Evolutionary conservation across 1,140 invertebrate genomes (phyloP), one percentile per base, ranked within the genome.

Genomic region (Trachelipus rathkii): DNA sequence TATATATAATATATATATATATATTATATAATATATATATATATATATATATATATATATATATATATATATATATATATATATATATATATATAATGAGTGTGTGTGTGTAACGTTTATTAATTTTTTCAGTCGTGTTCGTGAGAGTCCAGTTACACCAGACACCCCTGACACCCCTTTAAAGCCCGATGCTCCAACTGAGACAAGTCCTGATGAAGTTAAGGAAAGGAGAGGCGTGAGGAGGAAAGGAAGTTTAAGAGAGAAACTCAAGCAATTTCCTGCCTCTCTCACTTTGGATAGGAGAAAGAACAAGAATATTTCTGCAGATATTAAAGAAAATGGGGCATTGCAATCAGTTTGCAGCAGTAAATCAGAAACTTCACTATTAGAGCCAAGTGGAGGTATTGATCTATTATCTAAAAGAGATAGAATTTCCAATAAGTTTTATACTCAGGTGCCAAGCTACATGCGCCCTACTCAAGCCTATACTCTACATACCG

Each of bases 391-490:
- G 11, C 50, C 72, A 43, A 23, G 10, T 24, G 72, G 23, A 10
- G 71, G 71, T 7, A 33, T 33, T 33, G 50, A 19, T 60, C 50
- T 2, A 60, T 13, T 19, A 8, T 15, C 19, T 15, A 60, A 60
- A 60, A 1, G 19, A 10, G 70, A 71, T 3, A 71, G 11, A 19
- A 71, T 13, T 19, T 19, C 50, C 50, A 60, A 8, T 19, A 60
- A 60, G 19, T 60, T 19, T 60, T 4, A 60, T 60, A 19, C 50
- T 15, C 72, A 77, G 10, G 69, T 73, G 33, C 79, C 79, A n/a
- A 74, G 71, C 9, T 80, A 80, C 44, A 80, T 80, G 79, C 73
- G 74, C 10, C 79, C 79, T 21, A 80, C 79, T 6, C 50, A 72
- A 11, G 77, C 76, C 21, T 77, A 70, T 43, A 75, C 69, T 10